These are phyloP conservation scores for Drosophila eohydei DNA, from an alignment of 2,888 invertebrate species.

Conservation along the genomic window DNA sequence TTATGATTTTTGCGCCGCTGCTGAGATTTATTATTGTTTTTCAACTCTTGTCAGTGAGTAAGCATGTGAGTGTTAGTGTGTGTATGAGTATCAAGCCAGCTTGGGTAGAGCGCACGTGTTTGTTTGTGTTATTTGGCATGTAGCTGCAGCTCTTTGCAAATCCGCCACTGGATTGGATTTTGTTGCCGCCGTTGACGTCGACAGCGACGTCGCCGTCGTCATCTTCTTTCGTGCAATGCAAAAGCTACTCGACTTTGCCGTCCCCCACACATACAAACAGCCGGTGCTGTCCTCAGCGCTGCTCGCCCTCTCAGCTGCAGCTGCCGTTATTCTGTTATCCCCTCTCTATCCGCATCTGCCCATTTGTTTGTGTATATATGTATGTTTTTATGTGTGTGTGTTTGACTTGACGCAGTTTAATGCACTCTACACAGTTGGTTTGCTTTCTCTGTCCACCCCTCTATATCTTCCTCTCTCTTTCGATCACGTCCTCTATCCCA, in stretches of 20 bases:
- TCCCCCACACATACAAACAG: not conserved
- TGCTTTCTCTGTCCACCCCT: slow-evolving; percentile 11
- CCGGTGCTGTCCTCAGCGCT: not conserved
- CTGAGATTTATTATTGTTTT: slow-evolving; percentile 74
- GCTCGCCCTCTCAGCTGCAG: slow-evolving; percentile 5
- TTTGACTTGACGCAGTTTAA: slow-evolving; percentile 68
- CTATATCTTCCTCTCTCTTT: not conserved
- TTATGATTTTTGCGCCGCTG: slow-evolving; percentile 64
- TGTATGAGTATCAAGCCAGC: slow-evolving; percentile 10
- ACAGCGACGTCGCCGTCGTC: slow-evolving; percentile 22
- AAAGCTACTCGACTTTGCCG: slow-evolving; percentile 57
- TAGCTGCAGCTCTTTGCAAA: slow-evolving; percentile 59
- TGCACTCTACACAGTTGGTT: slow-evolving; percentile 62
- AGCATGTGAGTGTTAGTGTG: slow-evolving; percentile 11
- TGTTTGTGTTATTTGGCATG: slow-evolving; percentile 47
- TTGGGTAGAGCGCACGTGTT: slow-evolving; percentile 27
- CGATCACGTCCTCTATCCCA: not conserved
- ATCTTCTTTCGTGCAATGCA: slow-evolving; percentile 39
- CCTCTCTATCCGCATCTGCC: slow-evolving; percentile 1
- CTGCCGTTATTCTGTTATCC: slow-evolving; percentile 10
- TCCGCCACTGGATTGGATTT: slow-evolving; percentile 67
- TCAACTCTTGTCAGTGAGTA: slow-evolving; percentile 35
- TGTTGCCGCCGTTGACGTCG: slow-evolving; percentile 33
- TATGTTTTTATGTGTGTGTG: slow-evolving; percentile 19
- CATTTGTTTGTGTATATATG: slow-evolving; percentile 15